Evolutionary conservation across 2,113 vertebrate genomes (phyloP).

Genomic region (Manacus vitellinus): DNA sequence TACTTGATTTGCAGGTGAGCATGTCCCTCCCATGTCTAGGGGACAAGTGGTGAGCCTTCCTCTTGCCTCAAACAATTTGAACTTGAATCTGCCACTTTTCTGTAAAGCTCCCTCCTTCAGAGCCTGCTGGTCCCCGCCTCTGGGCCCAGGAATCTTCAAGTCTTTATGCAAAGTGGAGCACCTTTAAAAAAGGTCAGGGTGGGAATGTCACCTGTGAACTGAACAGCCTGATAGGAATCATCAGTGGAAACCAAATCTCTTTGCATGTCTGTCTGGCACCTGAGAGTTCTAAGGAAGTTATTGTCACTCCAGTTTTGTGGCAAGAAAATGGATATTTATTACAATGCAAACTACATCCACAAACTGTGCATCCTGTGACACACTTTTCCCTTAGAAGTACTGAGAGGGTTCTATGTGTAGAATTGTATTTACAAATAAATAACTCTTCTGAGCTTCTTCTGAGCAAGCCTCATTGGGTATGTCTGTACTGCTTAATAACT

Average conservation of each 20-base stretch:
- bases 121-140: background rate
- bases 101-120: background rate
- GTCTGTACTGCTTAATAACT: background rate
- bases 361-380: background rate
- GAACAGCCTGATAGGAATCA: background rate
- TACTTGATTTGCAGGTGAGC: background rate
- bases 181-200: background rate
- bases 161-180: background rate
- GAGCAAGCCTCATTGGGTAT: background rate
- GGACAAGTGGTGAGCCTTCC: background rate
- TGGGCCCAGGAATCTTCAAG: background rate
- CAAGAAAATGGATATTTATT: background rate
- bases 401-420: background rate
- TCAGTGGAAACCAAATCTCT: background rate
- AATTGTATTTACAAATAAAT: background rate
- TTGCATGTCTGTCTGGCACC: background rate
- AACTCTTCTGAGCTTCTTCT: background rate
- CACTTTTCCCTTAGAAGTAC: background rate
- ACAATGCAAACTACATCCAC: background rate
- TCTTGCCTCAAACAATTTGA: background rate
- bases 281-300: background rate
- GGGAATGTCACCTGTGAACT: fast-evolving
- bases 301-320: background rate
- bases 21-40: background rate
- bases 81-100: background rate